These are phyloP conservation scores for Stramonita haemastoma DNA, from an alignment of 2,888 invertebrate genomes.

Conservation along the genomic window DNA sequence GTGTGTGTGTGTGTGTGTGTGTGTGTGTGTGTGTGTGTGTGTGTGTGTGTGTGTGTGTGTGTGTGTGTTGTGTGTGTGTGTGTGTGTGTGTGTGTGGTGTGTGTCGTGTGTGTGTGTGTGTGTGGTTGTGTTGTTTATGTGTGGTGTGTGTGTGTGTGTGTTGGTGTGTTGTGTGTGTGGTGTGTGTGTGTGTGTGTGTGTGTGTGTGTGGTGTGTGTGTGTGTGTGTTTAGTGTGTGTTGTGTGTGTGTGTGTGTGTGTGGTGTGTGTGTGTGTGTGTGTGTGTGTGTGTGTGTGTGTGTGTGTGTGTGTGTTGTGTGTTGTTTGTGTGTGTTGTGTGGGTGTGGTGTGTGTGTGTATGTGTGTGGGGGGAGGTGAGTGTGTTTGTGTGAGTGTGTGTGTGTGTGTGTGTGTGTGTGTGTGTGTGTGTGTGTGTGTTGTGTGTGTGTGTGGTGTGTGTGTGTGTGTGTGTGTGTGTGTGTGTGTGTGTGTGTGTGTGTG, in stretches of 20 bases:
- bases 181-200: neutral
- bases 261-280: neutral
- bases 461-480: neutral
- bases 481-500: neutral
- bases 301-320: neutral
- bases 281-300: neutral
- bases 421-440: neutral
- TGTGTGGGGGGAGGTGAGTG: neutral
- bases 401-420: neutral
- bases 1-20: neutral
- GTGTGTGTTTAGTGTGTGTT: neutral
- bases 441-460: neutral
- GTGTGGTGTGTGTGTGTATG: neutral
- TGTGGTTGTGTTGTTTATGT: neutral
- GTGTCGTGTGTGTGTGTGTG: neutral
- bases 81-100: neutral
- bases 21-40: neutral
- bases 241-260: neutral
- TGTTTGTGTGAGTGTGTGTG: neutral
- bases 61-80: neutral
- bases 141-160: neutral
- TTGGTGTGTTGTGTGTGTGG: neutral
- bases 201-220: neutral
- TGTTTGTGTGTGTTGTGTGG: neutral
- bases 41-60: slow-evolving; percentile 1